These are phyloP conservation scores for Myrmophylax atrothorax DNA, from an alignment of 2,113 vertebrate genomes.

Conservation along the genomic window DNA sequence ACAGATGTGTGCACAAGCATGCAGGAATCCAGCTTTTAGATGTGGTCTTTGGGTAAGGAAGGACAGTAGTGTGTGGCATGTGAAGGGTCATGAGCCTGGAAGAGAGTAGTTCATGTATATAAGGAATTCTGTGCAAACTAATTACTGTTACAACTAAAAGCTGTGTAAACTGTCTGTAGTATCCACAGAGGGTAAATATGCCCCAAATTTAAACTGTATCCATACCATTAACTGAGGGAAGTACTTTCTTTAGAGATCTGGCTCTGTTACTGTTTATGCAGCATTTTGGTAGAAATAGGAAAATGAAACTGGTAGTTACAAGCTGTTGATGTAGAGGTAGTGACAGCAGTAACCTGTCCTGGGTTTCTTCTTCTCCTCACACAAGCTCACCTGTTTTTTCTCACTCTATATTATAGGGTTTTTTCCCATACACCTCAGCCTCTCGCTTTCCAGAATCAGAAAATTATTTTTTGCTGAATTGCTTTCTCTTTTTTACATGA, in stretches of 20 bases:
- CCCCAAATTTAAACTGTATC: background rate
- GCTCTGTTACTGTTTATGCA: background rate
- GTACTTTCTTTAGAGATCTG: background rate
- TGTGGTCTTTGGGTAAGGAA: background rate
- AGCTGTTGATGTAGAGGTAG: background rate
- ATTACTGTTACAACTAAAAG: background rate
- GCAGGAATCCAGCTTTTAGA: background rate
- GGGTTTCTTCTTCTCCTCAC: background rate
- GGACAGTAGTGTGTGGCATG: background rate
- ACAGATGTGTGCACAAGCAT: background rate
- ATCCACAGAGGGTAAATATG: background rate
- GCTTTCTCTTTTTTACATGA: background rate
- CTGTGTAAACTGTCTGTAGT: background rate
- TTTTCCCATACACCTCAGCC: background rate
- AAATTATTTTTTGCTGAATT: background rate
- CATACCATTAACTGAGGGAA: background rate
- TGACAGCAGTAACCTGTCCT: rapidly evolving
- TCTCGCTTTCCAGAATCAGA: background rate
- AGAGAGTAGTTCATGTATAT: background rate
- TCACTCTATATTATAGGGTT: background rate
- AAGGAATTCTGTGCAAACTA: background rate
- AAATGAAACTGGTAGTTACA: background rate
- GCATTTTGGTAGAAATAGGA: background rate
- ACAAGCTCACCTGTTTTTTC: background rate
- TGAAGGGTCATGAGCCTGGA: background rate